Evolutionary conservation across 2,797 vertebrate genomes (phyloP).

Genomic region (Petrocephalus schoutedeni): DNA sequence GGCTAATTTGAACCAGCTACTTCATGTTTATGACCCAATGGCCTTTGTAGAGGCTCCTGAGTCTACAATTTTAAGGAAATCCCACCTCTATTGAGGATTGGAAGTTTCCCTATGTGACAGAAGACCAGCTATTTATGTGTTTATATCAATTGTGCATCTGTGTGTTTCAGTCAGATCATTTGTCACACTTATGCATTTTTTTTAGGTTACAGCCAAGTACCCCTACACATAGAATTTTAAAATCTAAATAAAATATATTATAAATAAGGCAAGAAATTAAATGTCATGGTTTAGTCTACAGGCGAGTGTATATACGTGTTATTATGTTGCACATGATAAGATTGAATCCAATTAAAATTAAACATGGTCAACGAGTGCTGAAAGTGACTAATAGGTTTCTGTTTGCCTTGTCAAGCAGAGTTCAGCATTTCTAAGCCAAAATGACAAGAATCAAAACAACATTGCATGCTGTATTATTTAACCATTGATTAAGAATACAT

Average conservation of each 20-base stretch:
- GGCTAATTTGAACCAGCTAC: background rate
- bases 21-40: background rate
- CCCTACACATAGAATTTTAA: background rate
- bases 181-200: background rate
- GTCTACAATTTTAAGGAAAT: background rate
- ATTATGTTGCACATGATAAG: background rate
- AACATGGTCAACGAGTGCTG: background rate
- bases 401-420: background rate
- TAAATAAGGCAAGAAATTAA: background rate
- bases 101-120: background rate
- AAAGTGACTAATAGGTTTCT: conserved; percentile 3
- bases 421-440: background rate
- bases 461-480: background rate
- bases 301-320: background rate
- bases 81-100: background rate
- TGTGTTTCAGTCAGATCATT: background rate
- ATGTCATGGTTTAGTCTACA: background rate
- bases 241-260: background rate
- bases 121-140: background rate
- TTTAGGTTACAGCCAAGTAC: background rate
- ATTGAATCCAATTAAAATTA: background rate
- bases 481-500: background rate
- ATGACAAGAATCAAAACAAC: background rate
- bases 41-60: background rate
- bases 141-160: background rate